Evolutionary conservation across 2,888 invertebrate genomes (phyloP), one percentile per base, ranked within the genome.

Genomic region (Megastigmus dorsalis): DNA sequence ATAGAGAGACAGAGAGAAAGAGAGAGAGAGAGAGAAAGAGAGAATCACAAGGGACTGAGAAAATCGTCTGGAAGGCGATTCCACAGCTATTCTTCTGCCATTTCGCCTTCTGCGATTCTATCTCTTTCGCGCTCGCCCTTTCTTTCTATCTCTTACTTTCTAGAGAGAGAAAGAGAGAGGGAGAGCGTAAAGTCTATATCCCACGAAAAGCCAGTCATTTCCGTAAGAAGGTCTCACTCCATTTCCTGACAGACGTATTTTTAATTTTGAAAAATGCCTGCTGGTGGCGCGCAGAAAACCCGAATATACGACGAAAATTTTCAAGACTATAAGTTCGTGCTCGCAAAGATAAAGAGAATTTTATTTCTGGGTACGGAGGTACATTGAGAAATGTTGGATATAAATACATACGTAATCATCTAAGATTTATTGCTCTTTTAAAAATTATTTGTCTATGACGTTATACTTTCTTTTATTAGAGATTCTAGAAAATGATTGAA

Each of bases 51-150:
- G 63, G 63, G 71, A 55, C 38, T 77, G 78, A 79, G 79, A 81
- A 81, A 80, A 81, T 81, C 75, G 74, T 78, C 78, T 75, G 76
- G 74, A 76, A 79, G 73, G 73, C 78, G 78, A 79, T 82, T 79
- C 76, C 80, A 75, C 76, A 74, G 75, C 79, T 78, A 80, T 78
- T 68, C 57, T 68, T 62, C 36, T 67, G 15, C 62, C 67, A 18
- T 68, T 74, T 60, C 50, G 45, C 28, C 26, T 45, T 55, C 33
- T 50, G 43, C 45, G 36, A 36, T n/a, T 36, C 66, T 48, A 2
- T 50, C 50, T n/a, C n/a, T n/a, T n/a, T 20, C 45, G 43, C 57
- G n/a, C 52, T 36, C 60, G 60, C 68, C 59, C 30, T 30, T 15
- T 60, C 63, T 70, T 52, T 66, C 68, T 9, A n/a, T n/a, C 65